Evolutionary conservation across 2,888 invertebrate genomes (phyloP).

Genomic region (Diarsia dahlii): DNA sequence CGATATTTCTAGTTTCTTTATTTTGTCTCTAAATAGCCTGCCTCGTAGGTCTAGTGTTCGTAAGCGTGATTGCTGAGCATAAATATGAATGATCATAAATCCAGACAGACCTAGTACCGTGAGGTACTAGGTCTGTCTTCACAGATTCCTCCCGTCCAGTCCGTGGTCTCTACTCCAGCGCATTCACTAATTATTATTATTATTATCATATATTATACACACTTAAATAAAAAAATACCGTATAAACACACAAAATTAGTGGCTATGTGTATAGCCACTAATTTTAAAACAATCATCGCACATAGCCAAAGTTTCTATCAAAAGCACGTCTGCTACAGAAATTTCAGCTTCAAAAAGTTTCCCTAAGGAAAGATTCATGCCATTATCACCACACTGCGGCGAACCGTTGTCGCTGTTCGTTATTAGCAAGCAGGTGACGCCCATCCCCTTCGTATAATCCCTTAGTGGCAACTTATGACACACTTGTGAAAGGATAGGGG

Average conservation of each 20-base stretch:
- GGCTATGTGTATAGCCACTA: too few species aligned
- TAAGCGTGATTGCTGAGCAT: too few species aligned
- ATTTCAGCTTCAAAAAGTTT: constrained; percentile 50
- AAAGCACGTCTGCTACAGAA: constrained; percentile 33
- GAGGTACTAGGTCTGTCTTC: too few species aligned
- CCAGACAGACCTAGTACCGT: too few species aligned
- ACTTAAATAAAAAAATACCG: too few species aligned
- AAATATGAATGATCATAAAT: too few species aligned
- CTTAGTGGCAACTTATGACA: constrained; percentile 54
- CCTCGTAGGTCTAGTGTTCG: too few species aligned
- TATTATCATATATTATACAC: too few species aligned
- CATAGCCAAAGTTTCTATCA: constrained; percentile 33
- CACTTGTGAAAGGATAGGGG: constrained; percentile 34
- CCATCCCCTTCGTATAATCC: constrained; percentile 46
- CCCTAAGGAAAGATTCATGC: constrained; percentile 40
- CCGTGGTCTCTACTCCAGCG: too few species aligned
- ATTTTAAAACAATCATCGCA: constrained; percentile 34
- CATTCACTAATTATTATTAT: too few species aligned
- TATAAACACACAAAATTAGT: too few species aligned
- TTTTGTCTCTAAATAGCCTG: not conserved
- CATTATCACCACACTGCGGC: constrained; percentile 54
- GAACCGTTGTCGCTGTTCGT: constrained; percentile 50
- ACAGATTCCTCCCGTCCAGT: too few species aligned
- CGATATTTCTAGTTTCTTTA: not conserved
- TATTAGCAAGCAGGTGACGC: constrained; percentile 55